Evolutionary conservation across 2,888 invertebrate species (phyloP).

Genomic region (Metacarcinus magister): DNA sequence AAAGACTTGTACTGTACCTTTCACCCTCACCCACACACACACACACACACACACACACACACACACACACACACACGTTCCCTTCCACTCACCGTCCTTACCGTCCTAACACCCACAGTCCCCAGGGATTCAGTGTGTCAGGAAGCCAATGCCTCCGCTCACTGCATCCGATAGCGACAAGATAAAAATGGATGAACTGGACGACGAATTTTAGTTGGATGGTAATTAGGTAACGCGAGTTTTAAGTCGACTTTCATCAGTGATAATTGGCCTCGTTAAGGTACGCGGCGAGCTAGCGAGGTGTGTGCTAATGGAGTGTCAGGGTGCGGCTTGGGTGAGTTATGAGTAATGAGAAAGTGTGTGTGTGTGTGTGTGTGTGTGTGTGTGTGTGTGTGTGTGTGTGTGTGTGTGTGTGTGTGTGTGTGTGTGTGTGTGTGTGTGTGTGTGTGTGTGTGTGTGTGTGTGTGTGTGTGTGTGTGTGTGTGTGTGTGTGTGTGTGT

Average conservation of each 20-base stretch:
- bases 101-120: neutral
- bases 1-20: neutral
- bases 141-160: neutral
- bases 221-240: neutral
- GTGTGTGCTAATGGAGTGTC: conserved; percentile 4
- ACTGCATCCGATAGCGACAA: neutral
- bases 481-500: conserved; percentile 48
- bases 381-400: neutral
- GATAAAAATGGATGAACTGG: neutral
- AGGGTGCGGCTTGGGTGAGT: neutral
- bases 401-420: conserved; percentile 26
- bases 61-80: neutral
- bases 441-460: neutral
- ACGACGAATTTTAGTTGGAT: neutral
- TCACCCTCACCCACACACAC: neutral
- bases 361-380: neutral
- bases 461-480: conserved; percentile 31
- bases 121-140: neutral
- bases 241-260: conserved; percentile 28
- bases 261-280: conserved; percentile 42
- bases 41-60: no score
- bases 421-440: conserved; percentile 40
- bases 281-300: neutral
- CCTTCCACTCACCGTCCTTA: neutral
- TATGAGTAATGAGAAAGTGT: neutral